Base-by-base conservation (phyloP, 2,888 invertebrate species). In the Notodonta ziczac region DNA sequence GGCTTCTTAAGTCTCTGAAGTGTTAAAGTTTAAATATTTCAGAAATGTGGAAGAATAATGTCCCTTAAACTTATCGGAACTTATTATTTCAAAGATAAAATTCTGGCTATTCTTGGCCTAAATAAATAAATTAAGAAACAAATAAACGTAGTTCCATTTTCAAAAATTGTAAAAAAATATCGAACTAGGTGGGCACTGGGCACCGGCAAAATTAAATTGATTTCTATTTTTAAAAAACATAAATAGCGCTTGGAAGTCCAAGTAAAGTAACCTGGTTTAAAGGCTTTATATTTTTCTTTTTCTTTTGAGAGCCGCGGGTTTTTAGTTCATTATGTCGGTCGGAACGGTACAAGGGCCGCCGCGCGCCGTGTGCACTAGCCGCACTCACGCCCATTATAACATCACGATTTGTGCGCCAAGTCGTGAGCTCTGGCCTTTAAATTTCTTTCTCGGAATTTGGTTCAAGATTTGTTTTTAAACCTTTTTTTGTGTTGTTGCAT, bases 351-450 rank as follows among this genome's bases (percentile, higher is more conserved):
- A 70, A 76, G 66, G 62, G 64, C 60, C 58, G 42, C 56, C 52
- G 56, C 53, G 52, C 58, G 42, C 56, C 52, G 56, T 55, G 52
- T 46, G 54, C 57, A 67, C 67, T 65, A 71, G 60, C 51, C 51
- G 56, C 57, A 57, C 39, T 50, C 59, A 12, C 66, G 48, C 56
- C 63, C 74, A 71, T 74, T 65, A 66, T 58, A 32, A 56, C 67
- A 72, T 74, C 74, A 74, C 74, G 74, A 57, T 58, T 55, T 44
- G 14, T 56, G 62, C 52, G 44, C 55, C 57, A 42, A 67, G 13
- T 61, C 57, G 56, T 63, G 62, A 59, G 58, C 58, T 9, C 53
- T 42, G 51, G 65, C 65, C 65, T 63, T 67, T 70, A 63, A 53
- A 65, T 53, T 65, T 55, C 55, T 55, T 55, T 44, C 56, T 44